Evolutionary conservation across 2,113 vertebrate species (phyloP).

Genomic region (Hippocampus comes): DNA sequence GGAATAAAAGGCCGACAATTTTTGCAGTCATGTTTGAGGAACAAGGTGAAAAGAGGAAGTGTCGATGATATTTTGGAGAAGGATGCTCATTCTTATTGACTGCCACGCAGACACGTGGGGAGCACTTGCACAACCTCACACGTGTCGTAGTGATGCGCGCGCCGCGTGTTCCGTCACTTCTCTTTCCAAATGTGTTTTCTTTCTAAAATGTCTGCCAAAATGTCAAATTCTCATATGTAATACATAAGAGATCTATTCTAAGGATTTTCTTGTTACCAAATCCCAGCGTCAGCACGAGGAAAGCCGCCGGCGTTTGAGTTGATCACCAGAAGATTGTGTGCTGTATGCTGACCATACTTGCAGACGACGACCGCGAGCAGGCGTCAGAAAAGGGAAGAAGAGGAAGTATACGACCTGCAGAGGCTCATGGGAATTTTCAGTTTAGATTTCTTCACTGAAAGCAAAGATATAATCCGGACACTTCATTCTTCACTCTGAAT

Average conservation of each 20-base stretch:
- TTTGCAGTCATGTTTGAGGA: constrained; percentile 4
- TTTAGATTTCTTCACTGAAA: neutral
- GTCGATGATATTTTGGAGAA: neutral
- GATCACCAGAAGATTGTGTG: too few relatives aligned
- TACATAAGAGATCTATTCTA: too few relatives aligned
- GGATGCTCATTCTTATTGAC: neutral
- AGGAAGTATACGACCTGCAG: constrained; percentile 35
- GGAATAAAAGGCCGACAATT: neutral
- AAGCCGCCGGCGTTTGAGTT: too few relatives aligned
- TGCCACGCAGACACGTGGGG: neutral
- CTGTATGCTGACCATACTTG: too few relatives aligned
- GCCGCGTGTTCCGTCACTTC: neutral
- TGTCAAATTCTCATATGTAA: too few relatives aligned
- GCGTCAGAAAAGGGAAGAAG: constrained; percentile 34
- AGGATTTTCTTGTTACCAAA: too few relatives aligned
- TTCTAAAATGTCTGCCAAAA: too few relatives aligned
- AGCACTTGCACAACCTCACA: constrained; percentile 9
- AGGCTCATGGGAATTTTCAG: constrained; percentile 8
- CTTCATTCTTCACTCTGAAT: neutral
- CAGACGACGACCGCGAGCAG: too few relatives aligned
- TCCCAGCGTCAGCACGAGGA: too few relatives aligned
- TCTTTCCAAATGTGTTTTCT: neutral
- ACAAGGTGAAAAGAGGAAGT: neutral
- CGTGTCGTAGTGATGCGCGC: neutral
- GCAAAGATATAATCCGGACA: neutral